These are phyloP conservation scores for Brachylomia viminalis DNA, from an alignment of 2,888 invertebrate species.

Conservation along the genomic window DNA sequence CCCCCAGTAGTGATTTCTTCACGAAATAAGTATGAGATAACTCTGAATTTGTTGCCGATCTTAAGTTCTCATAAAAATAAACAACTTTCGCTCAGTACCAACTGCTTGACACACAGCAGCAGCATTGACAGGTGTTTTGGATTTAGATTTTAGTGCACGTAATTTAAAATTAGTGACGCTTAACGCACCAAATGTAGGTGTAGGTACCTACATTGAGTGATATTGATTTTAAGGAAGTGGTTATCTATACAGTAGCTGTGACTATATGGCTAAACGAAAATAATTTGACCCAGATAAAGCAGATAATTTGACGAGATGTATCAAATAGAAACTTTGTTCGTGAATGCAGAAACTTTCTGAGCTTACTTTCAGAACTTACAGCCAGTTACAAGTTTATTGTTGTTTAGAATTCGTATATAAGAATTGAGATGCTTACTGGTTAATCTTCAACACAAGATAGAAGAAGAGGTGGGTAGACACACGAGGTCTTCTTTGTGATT, in stretches of 20 bases:
- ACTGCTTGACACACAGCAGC: too few relatives aligned
- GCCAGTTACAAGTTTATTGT: slow-evolving; percentile 25
- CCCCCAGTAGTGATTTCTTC: too few relatives aligned
- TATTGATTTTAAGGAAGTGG: too few relatives aligned
- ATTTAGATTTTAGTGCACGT: too few relatives aligned
- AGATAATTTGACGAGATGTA: neutral
- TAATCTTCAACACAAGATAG: neutral
- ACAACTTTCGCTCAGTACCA: too few relatives aligned
- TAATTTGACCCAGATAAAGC: neutral
- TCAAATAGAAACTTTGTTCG: slow-evolving; percentile 17
- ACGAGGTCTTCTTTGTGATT: neutral
- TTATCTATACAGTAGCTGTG: neutral
- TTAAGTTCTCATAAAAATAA: too few relatives aligned
- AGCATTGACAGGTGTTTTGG: too few relatives aligned
- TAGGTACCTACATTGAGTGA: too few relatives aligned
- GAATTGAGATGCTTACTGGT: neutral
- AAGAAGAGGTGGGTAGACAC: neutral
- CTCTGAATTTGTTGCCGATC: too few relatives aligned
- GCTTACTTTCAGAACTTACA: slow-evolving; percentile 17
- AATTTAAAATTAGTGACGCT: too few relatives aligned
- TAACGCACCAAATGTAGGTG: too few relatives aligned
- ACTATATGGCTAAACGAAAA: neutral
- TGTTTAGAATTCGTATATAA: slow-evolving; percentile 11
- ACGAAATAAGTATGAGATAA: too few relatives aligned
- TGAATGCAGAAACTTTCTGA: slow-evolving; percentile 9